Conservation (phyloP, 2,797 vertebrate species). For the Agapornis canus region DNA sequence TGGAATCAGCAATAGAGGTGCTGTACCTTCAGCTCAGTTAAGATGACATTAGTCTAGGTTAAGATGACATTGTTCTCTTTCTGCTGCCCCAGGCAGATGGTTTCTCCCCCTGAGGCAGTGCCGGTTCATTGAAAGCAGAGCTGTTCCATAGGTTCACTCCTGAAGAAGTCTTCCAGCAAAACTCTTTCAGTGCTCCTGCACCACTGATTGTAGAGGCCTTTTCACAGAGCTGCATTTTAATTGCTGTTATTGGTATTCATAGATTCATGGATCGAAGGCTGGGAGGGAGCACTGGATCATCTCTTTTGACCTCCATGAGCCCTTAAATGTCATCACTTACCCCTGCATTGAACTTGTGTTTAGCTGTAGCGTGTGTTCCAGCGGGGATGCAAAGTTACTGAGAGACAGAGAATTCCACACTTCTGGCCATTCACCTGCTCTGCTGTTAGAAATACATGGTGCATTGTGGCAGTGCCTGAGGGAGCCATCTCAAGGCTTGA, state of each 20-base stretch:
- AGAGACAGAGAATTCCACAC: neutral
- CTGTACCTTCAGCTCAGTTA: neutral
- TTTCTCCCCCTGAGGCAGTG: neutral
- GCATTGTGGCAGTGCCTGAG: neutral
- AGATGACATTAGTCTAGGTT: neutral
- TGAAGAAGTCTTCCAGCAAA: neutral
- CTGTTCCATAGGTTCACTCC: neutral
- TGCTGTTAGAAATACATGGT: neutral
- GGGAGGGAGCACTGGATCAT: neutral
- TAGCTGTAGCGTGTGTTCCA: neutral
- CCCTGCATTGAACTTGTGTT: neutral
- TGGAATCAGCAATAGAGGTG: neutral
- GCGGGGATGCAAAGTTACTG: neutral
- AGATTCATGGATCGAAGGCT: constrained; percentile 12
- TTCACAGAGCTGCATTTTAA: neutral
- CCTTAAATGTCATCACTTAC: constrained; percentile 17
- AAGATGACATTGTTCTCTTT: neutral
- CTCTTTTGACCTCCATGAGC: neutral
- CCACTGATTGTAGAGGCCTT: neutral
- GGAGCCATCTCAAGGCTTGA: neutral
- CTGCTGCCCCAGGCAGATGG: fast-evolving
- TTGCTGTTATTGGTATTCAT: constrained; percentile 23
- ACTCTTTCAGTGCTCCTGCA: neutral
- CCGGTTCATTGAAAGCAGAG: neutral
- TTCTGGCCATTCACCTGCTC: neutral